Base-by-base conservation (phyloP, 1,140 invertebrate genomes). In the Stenopsyche tienmushanensis region DNA sequence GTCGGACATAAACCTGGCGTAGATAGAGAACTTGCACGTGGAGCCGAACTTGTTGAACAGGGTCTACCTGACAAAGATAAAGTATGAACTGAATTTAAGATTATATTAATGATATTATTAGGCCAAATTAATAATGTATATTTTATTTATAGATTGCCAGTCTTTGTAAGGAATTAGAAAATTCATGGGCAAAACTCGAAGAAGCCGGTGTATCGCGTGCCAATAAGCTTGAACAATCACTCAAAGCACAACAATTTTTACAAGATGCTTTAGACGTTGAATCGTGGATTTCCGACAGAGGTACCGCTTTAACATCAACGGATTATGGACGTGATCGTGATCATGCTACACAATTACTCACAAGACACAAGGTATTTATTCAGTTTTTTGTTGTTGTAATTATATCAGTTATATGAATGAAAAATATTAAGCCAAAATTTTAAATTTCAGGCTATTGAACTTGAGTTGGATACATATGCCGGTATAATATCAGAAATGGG, bases 401-500 rank as follows among this genome's bases (percentile, higher is more conserved):
- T 25, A 34, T 25, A 9, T 8, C 20, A 64, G 39, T 69, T 24
- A 44, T 55, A 52, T 10, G 25, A 42, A 54, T 49, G 8, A 15
- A 49, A 49, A 7, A 49, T 49, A 21, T 21, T 49, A 17, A 21
- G 7, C 15, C 7, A 15, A 8, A 49, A 8, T 17, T 17, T 59
- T 34, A 55, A 63, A 65, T 73, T 74, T 50, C 71, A 92, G 89
- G 89, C 92, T 23, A 81, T 96, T 39, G 94, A 97, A 73, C 80
- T 97, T 20, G 94, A 98, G 78, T 79, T 97, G 65, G 95, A 97
- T 73, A 94, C 94, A 1, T 97, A 98, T 79, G 89, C 88, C 70
- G 92, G 91, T 15, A 93, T 98, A 49, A 90, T 97, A 2, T 87
- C 87, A 13, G 94, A 96, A 83, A 95, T 98, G 90, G 92, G 92